Base-by-base conservation (phyloP, 1,140 invertebrate genomes). In the Drosophila sp. region DNA sequence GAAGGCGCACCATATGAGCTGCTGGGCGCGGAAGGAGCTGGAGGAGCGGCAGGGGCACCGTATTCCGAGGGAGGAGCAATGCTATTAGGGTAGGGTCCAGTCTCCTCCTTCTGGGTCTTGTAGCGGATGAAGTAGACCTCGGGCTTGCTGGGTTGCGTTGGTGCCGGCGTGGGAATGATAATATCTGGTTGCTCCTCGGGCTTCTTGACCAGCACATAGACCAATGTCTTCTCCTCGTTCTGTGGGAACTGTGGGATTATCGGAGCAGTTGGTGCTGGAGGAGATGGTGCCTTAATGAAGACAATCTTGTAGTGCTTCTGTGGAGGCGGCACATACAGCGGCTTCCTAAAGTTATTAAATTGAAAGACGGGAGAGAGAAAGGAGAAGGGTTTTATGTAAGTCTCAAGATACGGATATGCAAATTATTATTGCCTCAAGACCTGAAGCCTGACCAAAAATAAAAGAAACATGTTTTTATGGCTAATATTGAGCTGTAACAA, bases 291-390 rank as follows among this genome's bases (percentile, higher is more conserved):
- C 92, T 97, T 97, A 90, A 97, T 97, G 93, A 97, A 97, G 36
- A 97, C 96, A 76, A 97, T 97, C 92, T 97, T 97, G 94, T 97
- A 97, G 87, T 97, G 96, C 83, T 97, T 97, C 87, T 97, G 96
- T 7, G 96, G 95, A 7, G 96, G 94, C 48, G 95, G 94, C 21
- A 94, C 93, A 43, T 93, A 92, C 65, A 94, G 93, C 27, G 92
- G 94, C 92, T 94, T 94, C 75, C 92, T 92, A 48, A 62, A 57
- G 63, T 50, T 8, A 38, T 8, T 4, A 48, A 36, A 61, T 38
- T 61, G 32, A 48, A 41, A 13, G 36, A 38, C 4, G 9, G n/a
- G n/a, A 29, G 5, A 69, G 50, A 58, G 71, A 74, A 48, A 70
- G 72, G 57, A 61, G 77, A 61, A 66, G 74, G 45, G 9, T n/a